Evolutionary conservation across 2,113 vertebrate genomes (phyloP).

Genomic region (Halichoeres trimaculatus): DNA sequence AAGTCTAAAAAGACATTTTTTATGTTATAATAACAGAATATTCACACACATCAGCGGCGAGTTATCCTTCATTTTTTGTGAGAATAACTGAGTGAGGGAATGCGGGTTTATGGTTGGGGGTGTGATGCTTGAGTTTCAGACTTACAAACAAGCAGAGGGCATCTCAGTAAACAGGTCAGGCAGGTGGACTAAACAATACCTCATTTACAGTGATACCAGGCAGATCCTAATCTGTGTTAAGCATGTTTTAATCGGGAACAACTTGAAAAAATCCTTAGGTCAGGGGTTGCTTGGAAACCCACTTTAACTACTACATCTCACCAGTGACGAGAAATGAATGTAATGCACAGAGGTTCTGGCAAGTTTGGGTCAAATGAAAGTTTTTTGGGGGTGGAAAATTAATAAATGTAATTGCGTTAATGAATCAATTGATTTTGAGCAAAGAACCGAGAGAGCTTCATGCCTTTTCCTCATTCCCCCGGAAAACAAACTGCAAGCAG

Average conservation of each 20-base stretch:
- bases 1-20: background rate
- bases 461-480: too few species aligned
- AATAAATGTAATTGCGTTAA: too few species aligned
- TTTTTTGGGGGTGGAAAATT: too few species aligned
- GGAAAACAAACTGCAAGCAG: background rate
- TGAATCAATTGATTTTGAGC: too few species aligned
- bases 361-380: too few species aligned
- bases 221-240: background rate
- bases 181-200: background rate
- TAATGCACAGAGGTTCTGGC: too few species aligned
- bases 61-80: background rate
- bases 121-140: background rate
- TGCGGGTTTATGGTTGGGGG: background rate
- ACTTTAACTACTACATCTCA: too few species aligned
- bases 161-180: background rate
- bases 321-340: too few species aligned
- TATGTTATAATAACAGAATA: background rate
- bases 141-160: slow-evolving; percentile 5
- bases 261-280: too few species aligned
- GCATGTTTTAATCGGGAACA: background rate
- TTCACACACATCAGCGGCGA: background rate
- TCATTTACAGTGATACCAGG: background rate
- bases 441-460: too few species aligned
- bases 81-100: background rate
- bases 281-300: too few species aligned